Conservation (phyloP, 2,888 invertebrate species). For the Thecophora atra region DNA sequence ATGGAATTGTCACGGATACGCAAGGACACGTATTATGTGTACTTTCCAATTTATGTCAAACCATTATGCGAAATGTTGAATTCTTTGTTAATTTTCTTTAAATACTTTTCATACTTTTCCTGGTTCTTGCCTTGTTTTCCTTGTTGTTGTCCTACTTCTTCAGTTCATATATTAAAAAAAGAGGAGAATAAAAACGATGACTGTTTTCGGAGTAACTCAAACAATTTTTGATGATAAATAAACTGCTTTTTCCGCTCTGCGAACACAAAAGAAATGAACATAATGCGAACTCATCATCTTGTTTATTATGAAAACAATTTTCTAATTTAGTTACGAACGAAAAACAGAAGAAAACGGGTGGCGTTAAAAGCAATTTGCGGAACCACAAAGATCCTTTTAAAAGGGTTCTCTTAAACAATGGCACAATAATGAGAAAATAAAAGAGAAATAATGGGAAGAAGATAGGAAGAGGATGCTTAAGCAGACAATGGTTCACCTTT, state of each 20-base stretch:
- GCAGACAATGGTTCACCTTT: too few species aligned
- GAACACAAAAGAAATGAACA: too few species aligned
- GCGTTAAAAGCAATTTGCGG: too few species aligned
- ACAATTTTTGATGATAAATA: too few species aligned
- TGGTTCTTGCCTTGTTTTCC: too few species aligned
- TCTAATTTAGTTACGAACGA: not conserved
- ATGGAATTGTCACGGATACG: too few species aligned
- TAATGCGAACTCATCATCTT: not conserved
- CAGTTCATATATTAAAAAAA: not conserved
- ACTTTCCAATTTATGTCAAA: too few species aligned
- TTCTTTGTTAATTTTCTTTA: not conserved
- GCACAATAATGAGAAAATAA: not conserved
- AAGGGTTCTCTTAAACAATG: not conserved
- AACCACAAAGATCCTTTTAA: not conserved
- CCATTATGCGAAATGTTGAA: not conserved
- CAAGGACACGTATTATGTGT: too few species aligned
- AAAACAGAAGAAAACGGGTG: not conserved
- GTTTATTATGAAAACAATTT: not conserved
- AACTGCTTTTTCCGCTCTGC: too few species aligned
- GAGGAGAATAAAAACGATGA: not conserved
- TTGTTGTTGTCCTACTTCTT: too few species aligned
- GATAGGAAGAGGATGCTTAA: not conserved
- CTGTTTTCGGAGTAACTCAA: too few species aligned
- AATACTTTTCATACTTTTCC: not conserved
- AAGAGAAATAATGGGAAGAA: constrained; percentile 4